Evolutionary conservation across 2,113 vertebrate species (phyloP).

Genomic region (Nothocercus julius): DNA sequence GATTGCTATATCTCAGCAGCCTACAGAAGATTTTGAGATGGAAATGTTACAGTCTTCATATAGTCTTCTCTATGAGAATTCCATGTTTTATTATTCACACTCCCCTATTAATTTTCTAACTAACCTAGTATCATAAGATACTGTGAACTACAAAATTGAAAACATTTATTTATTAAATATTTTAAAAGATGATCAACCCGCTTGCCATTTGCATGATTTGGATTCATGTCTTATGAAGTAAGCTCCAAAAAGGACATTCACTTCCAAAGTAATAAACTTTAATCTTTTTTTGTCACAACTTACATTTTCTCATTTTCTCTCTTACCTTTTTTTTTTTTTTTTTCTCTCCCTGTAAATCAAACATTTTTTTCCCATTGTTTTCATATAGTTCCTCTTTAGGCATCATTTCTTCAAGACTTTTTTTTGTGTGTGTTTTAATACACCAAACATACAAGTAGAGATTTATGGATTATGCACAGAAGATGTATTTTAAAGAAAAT

Average conservation of each 20-base stretch:
- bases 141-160: background rate
- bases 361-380: background rate
- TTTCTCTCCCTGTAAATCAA: background rate
- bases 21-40: background rate
- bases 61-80: background rate
- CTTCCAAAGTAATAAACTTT: background rate
- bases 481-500: background rate
- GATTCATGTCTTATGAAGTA: background rate
- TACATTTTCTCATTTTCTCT: background rate
- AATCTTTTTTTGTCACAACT: background rate
- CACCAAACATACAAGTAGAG: background rate
- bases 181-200: background rate
- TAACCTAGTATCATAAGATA: background rate
- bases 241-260: background rate
- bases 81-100: background rate
- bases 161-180: background rate
- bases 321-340: background rate
- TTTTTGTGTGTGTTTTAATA: background rate
- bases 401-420: background rate
- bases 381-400: rapidly evolving
- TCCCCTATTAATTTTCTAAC: background rate
- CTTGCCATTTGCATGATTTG: rapidly evolving
- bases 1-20: background rate
- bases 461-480: conserved; percentile 19
- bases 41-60: background rate